Conservation (phyloP, 2,888 invertebrate species). For the Sinotaia quadrata region DNA sequence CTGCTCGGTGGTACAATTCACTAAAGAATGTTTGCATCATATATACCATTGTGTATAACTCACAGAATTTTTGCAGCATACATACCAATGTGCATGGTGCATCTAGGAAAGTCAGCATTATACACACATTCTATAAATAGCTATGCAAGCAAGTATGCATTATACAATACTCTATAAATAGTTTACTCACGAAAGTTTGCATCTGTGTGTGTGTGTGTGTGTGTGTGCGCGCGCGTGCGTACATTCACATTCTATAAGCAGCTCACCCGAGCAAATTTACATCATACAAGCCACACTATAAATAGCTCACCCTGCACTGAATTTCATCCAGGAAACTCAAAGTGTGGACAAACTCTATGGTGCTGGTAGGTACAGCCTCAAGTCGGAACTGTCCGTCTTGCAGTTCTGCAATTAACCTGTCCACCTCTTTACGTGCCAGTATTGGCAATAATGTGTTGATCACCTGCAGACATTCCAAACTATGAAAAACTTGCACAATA, state of each 20-base stretch:
- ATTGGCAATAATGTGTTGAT: constrained; percentile 69
- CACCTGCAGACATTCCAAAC: constrained; percentile 52
- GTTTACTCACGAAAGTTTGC: background rate
- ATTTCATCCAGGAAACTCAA: constrained; percentile 81
- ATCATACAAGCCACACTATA: too few species aligned
- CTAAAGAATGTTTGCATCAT: too few species aligned
- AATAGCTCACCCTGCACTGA: constrained; percentile 74
- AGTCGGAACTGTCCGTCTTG: constrained; percentile 80
- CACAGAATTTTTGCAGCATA: too few species aligned
- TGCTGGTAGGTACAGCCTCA: constrained; percentile 79
- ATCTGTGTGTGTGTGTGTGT: background rate
- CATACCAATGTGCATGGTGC: too few species aligned
- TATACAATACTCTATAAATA: too few species aligned
- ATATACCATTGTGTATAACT: too few species aligned
- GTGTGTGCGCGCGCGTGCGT: background rate
- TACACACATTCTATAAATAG: too few species aligned
- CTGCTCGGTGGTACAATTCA: too few species aligned
- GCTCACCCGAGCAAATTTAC: too few species aligned
- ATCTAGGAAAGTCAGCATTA: too few species aligned
- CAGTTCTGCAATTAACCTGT: constrained; percentile 76
- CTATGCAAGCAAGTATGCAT: too few species aligned
- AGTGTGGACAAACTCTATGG: constrained; percentile 82
- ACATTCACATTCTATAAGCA: background rate
- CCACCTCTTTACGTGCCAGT: constrained; percentile 68
- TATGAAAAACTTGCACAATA: too few species aligned